These are phyloP conservation scores for Galerucella nymphaeae DNA, from an alignment of 2,888 invertebrate genomes.

Conservation along the genomic window DNA sequence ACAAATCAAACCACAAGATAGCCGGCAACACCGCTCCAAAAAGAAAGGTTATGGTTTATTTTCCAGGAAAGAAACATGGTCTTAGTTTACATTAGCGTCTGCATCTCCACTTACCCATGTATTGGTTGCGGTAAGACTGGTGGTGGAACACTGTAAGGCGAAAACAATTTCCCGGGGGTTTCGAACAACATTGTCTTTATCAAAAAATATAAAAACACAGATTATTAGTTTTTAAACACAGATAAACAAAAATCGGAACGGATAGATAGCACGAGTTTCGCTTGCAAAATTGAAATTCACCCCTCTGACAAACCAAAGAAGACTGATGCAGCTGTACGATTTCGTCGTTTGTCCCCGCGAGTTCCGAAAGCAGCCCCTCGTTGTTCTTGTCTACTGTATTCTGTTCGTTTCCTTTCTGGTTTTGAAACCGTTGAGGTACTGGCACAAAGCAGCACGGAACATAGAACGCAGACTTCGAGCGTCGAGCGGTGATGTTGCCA, in stretches of 20 bases:
- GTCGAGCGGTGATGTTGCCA: conserved; percentile 1
- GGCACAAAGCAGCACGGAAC: conserved; percentile 22
- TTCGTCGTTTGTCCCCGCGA: conserved; percentile 38
- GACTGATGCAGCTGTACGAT: conserved; percentile 53
- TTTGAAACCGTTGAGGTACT: conserved; percentile 20
- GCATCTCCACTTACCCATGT: conserved; percentile 58
- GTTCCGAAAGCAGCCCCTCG: conserved; percentile 35
- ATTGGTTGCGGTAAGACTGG: conserved; percentile 64
- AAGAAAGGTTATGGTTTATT: conserved; percentile 40
- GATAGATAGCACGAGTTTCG: conserved; percentile 30
- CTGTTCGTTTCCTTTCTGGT: conserved; percentile 18
- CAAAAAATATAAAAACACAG: conserved; percentile 32
- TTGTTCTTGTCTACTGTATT: conserved; percentile 39
- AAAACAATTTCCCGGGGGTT: conserved; percentile 75
- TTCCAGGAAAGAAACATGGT: conserved; percentile 8
- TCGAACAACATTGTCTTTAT: conserved; percentile 73
- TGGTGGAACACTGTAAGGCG: conserved; percentile 79
- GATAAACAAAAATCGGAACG: conserved; percentile 16
- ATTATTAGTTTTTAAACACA: conserved; percentile 12
- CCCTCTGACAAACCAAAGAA: conserved; percentile 52
- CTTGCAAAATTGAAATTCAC: conserved; percentile 50
- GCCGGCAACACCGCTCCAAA: conserved; percentile 38
- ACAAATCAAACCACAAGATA: conserved; percentile 12
- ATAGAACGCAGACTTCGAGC: conserved; percentile 12
- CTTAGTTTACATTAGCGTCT: neutral